Conservation (phyloP, 1,140 invertebrate genomes). For the Pinna nobilis region DNA sequence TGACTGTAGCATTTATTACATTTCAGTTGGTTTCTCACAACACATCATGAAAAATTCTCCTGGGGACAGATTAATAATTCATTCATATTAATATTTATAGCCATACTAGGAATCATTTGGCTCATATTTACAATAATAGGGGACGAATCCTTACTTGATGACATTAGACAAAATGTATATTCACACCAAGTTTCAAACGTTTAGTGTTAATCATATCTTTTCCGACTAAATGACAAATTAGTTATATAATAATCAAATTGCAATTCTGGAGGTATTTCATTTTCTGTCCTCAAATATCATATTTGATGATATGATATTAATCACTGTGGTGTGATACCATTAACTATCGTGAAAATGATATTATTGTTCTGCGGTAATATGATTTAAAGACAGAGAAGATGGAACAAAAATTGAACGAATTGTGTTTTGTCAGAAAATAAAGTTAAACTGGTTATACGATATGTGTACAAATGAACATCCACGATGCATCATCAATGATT, state of each 20-base stretch:
- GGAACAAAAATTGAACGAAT: background rate
- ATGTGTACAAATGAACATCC: slow-evolving; percentile 11
- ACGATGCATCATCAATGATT: slow-evolving; percentile 12
- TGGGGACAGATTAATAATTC: slow-evolving; percentile 17
- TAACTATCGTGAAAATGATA: slow-evolving; percentile 30
- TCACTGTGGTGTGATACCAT: slow-evolving; percentile 17
- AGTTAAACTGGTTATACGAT: slow-evolving; percentile 19
- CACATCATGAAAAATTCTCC: background rate
- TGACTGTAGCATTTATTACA: no score
- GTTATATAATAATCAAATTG: slow-evolving; percentile 41
- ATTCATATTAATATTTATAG: slow-evolving; percentile 18
- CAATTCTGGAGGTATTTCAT: slow-evolving; percentile 15
- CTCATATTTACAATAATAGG: slow-evolving; percentile 6
- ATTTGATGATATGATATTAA: slow-evolving; percentile 28
- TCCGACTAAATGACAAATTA: slow-evolving; percentile 31
- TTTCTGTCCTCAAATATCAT: slow-evolving; percentile 27
- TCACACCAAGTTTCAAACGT: slow-evolving; percentile 13
- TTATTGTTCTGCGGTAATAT: slow-evolving; percentile 25
- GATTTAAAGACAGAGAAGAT: slow-evolving; percentile 29
- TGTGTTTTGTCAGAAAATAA: slow-evolving; percentile 15
- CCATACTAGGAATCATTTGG: background rate
- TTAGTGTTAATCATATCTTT: slow-evolving; percentile 19
- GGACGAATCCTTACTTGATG: background rate
- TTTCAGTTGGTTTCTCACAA: slow-evolving; percentile 6
- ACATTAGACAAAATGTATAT: slow-evolving; percentile 23